These are phyloP conservation scores for Xiphydria camelus DNA, from an alignment of 2,888 invertebrate species.

Conservation along the genomic window DNA sequence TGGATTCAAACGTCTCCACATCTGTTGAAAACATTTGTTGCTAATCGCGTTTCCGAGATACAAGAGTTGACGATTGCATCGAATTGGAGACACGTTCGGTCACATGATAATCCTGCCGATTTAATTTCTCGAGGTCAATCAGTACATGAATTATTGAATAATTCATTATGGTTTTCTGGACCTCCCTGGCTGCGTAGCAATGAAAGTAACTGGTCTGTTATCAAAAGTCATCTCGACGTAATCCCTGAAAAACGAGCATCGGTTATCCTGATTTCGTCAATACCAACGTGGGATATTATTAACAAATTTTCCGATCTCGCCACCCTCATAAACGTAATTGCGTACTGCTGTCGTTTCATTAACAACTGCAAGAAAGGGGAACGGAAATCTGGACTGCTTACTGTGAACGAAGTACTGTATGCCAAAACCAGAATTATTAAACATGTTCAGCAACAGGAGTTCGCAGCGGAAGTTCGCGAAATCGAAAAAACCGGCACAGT, in stretches of 20 bases:
- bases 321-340: slow-evolving; percentile 10
- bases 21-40: slow-evolving; percentile 23
- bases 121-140: background rate
- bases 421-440: background rate
- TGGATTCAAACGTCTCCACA: slow-evolving; percentile 27
- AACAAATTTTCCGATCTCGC: slow-evolving; percentile 1
- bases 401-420: background rate
- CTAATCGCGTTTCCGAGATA: slow-evolving; percentile 23
- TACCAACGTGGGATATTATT: background rate
- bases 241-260: background rate
- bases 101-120: slow-evolving; percentile 3
- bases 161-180: slow-evolving; percentile 13
- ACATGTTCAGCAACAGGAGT: background rate
- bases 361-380: background rate
- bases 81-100: background rate
- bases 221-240: background rate
- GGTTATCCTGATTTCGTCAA: background rate
- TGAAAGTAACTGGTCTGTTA: background rate
- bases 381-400: too few species aligned
- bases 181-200: slow-evolving; percentile 12
- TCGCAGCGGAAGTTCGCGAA: background rate
- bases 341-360: slow-evolving; percentile 13
- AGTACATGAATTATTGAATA: slow-evolving; percentile 1
- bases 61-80: slow-evolving; percentile 9
- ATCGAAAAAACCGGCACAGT: background rate